phyloP scores from a whole-genome alignment of 2,888 invertebrate species.

The Resseliella maxima region DNA sequence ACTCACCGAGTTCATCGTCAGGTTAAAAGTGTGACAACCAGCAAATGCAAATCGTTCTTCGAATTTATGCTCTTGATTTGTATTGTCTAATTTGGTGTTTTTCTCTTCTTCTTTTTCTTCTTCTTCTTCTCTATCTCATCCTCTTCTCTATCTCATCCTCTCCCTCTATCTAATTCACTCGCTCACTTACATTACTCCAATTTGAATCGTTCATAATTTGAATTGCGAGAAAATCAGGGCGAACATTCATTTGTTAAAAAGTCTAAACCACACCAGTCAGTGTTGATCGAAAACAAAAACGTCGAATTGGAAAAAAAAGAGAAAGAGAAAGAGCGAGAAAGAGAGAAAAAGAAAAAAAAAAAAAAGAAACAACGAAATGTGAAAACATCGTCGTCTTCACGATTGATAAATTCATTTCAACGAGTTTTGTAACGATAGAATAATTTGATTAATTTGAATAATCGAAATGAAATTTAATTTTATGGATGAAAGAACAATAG shows the following conservation, averaged over 20 bases:
- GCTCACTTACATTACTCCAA: too few relatives aligned
- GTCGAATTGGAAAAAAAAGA: too few relatives aligned
- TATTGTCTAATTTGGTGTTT: background rate
- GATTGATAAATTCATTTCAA: constrained; percentile 3
- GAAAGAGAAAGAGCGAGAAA: background rate
- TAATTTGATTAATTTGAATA: constrained; percentile 38
- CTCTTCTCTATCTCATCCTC: background rate
- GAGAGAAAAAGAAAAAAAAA: background rate
- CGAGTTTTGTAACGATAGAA: constrained; percentile 7
- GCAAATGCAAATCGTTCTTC: constrained; percentile 25
- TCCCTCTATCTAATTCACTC: too few relatives aligned
- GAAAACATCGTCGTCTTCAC: background rate
- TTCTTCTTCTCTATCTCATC: background rate
- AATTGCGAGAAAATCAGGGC: background rate
- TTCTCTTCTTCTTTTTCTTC: too few relatives aligned
- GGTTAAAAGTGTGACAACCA: constrained; percentile 29
- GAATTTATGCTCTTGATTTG: background rate
- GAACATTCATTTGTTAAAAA: background rate
- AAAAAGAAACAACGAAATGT: background rate
- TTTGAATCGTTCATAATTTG: too few relatives aligned
- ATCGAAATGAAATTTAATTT: constrained; percentile 32
- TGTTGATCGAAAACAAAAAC: too few relatives aligned
- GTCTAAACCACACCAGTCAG: background rate
- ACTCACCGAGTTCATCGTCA: background rate
- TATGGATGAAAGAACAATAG: constrained; percentile 28